Conservation (phyloP, 2,888 invertebrate species). For the Trichopria drosophilae region DNA sequence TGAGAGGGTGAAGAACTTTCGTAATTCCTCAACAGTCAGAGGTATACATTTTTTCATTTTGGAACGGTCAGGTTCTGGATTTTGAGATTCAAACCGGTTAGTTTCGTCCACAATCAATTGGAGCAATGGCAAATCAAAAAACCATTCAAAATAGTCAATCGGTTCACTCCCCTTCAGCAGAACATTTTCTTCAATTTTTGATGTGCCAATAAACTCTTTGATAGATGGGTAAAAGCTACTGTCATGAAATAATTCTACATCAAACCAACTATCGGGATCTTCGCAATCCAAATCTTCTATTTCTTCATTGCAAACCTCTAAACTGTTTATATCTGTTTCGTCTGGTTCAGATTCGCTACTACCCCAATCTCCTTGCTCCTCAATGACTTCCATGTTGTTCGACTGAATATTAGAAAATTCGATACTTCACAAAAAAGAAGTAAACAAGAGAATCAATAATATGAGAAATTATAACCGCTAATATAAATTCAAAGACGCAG, state of each 20-base stretch:
- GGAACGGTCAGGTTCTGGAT: neutral
- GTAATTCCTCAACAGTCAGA: neutral
- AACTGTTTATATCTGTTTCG: too few species aligned
- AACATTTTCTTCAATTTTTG: neutral
- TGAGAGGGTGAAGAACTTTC: neutral
- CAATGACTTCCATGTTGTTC: too few species aligned
- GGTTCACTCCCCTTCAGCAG: neutral
- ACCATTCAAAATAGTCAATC: neutral
- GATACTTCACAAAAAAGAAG: too few species aligned
- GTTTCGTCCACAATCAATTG: too few species aligned
- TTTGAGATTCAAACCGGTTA: too few species aligned
- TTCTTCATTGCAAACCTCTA: too few species aligned
- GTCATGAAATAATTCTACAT: neutral
- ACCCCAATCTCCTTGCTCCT: too few species aligned
- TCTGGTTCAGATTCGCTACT: too few species aligned
- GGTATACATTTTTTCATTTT: conserved; percentile 1
- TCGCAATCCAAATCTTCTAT: neutral
- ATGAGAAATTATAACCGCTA: too few species aligned
- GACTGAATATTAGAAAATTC: too few species aligned
- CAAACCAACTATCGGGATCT: neutral
- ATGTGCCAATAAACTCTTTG: neutral
- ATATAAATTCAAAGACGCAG: too few species aligned
- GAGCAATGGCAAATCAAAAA: neutral
- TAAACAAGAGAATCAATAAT: too few species aligned
- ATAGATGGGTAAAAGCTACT: neutral